These are phyloP conservation scores for Anabas testudineus DNA, from an alignment of 2,797 vertebrate species.

Conservation along the genomic window DNA sequence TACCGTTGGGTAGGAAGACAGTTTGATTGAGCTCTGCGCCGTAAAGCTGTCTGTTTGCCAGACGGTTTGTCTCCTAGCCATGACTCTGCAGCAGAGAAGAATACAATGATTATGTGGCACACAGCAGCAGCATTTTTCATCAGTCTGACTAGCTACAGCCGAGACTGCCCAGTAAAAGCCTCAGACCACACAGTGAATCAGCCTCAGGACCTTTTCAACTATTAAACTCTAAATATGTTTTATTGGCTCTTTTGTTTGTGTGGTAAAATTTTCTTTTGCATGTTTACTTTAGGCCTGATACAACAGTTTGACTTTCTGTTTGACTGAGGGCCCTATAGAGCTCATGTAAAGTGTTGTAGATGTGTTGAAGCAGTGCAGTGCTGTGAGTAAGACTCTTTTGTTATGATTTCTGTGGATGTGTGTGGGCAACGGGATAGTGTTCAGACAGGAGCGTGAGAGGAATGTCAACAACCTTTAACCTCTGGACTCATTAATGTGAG, in stretches of 20 bases:
- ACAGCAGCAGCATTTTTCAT: conserved; percentile 72
- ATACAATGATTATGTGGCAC: conserved; percentile 84
- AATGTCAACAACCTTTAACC: conserved; percentile 79
- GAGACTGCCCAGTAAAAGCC: conserved; percentile 51
- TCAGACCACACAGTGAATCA: conserved; percentile 67
- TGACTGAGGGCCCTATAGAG: conserved; percentile 4
- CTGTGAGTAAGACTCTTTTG: conserved; percentile 28
- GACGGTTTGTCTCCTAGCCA: conserved; percentile 81
- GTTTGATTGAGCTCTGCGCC: conserved; percentile 81
- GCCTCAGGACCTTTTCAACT: conserved; percentile 38
- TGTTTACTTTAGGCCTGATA: conserved; percentile 25
- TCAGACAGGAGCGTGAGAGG: conserved; percentile 62
- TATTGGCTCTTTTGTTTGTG: conserved; percentile 27
- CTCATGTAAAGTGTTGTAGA: conserved; percentile 14
- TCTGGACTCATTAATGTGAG: conserved; percentile 71
- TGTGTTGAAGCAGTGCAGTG: conserved; percentile 9
- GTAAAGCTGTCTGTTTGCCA: conserved; percentile 85
- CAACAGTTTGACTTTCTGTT: conserved; percentile 12
- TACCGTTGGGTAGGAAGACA: conserved; percentile 69
- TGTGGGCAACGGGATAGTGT: conserved; percentile 43
- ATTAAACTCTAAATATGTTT: conserved; percentile 37
- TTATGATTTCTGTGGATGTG: conserved; percentile 21
- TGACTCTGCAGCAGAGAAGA: conserved; percentile 79
- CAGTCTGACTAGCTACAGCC: conserved; percentile 62
- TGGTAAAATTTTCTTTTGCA: conserved; percentile 19